Evolutionary conservation across 2,113 vertebrate species (phyloP).

Genomic region (Pseudopipra pipra): DNA sequence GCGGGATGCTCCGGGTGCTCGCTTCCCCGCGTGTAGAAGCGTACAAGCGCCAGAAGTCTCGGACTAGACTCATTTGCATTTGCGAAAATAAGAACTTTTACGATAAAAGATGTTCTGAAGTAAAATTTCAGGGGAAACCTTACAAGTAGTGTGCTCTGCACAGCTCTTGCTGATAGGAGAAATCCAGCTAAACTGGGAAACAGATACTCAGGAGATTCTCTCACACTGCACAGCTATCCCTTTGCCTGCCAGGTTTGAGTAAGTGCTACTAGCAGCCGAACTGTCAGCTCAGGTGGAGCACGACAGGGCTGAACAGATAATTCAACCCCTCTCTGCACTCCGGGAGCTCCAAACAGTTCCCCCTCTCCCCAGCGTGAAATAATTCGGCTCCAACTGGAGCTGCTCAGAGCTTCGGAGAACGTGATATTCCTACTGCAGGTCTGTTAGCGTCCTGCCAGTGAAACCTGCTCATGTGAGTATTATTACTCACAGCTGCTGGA

Average conservation of each 20-base stretch:
- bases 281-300: background rate
- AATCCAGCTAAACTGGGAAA: background rate
- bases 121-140: background rate
- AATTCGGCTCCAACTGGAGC: background rate
- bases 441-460: background rate
- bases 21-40: fast-evolving
- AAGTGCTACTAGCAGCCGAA: background rate
- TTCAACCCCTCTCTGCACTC: background rate
- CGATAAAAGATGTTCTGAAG: background rate
- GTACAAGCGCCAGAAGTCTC: fast-evolving
- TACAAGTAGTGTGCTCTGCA: background rate
- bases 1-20: background rate
- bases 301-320: background rate
- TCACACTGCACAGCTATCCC: background rate
- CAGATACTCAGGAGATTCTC: background rate
- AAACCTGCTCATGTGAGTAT: background rate
- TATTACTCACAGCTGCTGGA: background rate
- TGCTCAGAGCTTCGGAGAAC: background rate
- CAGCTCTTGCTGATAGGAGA: background rate
- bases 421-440: background rate
- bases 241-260: background rate
- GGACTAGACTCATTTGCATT: background rate
- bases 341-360: fast-evolving
- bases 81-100: background rate
- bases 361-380: background rate